Conservation (phyloP, 1,140 invertebrate species). For the Penaeus chinensis region DNA sequence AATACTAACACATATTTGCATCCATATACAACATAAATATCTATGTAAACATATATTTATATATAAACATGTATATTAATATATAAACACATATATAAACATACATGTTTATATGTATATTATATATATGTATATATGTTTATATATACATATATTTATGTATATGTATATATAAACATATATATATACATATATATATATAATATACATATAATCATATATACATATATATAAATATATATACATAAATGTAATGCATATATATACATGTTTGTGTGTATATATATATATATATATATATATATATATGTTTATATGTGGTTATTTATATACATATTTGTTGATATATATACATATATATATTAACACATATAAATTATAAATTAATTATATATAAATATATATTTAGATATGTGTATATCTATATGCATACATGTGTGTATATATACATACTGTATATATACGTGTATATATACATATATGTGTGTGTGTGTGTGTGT, state of each 20-base stretch:
- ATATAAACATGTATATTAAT: background rate
- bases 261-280: too few relatives aligned
- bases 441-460: background rate
- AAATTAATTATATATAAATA: slow-evolving; percentile 52
- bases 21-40: background rate
- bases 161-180: too few relatives aligned
- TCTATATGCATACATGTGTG: background rate
- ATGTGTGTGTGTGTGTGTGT: slow-evolving; percentile 6
- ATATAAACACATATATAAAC: background rate
- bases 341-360: slow-evolving; percentile 18
- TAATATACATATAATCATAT: too few relatives aligned
- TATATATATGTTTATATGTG: too few relatives aligned
- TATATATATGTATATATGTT: too few relatives aligned
- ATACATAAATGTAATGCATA: too few relatives aligned
- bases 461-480: background rate
- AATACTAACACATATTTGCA: background rate
- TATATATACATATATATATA: too few relatives aligned
- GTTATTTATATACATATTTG: background rate
- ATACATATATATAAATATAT: too few relatives aligned
- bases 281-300: too few relatives aligned
- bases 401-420: slow-evolving; percentile 47
- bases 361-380: slow-evolving; percentile 51
- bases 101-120: background rate
- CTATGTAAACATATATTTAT: background rate
- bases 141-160: too few relatives aligned